Percentiles rank a stretch among this genome's conserved stretches.
phyloP scores from a whole-genome alignment of 1,140 invertebrate species.

The Pseudomyrmex sp. region DNA sequence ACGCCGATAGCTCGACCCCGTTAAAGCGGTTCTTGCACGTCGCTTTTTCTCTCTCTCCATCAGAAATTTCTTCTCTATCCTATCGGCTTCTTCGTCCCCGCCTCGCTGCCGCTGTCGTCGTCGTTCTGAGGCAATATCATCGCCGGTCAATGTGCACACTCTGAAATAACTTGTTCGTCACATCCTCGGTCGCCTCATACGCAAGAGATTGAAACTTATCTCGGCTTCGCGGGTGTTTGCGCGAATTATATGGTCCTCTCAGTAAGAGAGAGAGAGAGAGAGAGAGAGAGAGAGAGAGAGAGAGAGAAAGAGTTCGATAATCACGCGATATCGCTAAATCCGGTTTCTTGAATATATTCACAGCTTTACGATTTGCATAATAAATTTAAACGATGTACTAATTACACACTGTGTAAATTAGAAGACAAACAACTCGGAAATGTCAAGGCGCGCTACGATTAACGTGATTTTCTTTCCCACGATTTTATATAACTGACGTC shows the following conservation, averaged over 20 bases:
- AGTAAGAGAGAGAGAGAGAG: background rate
- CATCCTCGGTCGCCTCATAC: background rate
- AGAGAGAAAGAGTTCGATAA: background rate
- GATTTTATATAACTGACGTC: too few species aligned
- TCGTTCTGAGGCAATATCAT: constrained; percentile 21
- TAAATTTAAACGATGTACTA: too few species aligned
- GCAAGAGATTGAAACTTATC: constrained; percentile 10
- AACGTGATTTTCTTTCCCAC: too few species aligned
- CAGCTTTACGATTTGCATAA: background rate
- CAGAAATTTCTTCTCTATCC: constrained; percentile 42
- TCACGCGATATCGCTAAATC: background rate
- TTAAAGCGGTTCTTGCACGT: constrained; percentile 69
- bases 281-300: too few species aligned
- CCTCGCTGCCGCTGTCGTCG: too few species aligned
- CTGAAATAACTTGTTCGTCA: constrained; percentile 43
- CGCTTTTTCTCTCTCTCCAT: constrained; percentile 66
- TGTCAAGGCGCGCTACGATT: too few species aligned
- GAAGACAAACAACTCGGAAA: too few species aligned
- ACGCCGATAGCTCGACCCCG: constrained; percentile 79
- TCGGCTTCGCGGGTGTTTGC: constrained; percentile 6
- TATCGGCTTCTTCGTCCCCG: too few species aligned
- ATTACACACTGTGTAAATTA: too few species aligned
- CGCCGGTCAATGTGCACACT: constrained; percentile 64
- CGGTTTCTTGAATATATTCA: background rate
- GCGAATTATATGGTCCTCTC: background rate